phyloP scores from a whole-genome alignment of 92 coral and sea anemone genomes.

The Phenganax subtilis region DNA sequence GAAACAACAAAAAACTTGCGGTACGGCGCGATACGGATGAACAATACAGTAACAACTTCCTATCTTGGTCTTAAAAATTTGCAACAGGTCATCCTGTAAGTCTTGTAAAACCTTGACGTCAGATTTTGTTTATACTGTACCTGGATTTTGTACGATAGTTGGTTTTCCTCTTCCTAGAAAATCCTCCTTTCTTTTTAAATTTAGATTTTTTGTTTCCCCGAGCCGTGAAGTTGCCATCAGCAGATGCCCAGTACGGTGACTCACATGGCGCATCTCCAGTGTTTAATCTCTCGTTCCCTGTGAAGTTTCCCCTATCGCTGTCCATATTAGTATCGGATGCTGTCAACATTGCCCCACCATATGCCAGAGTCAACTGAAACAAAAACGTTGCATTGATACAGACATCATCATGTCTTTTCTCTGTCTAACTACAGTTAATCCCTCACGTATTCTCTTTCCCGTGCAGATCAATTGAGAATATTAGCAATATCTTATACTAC shows the following conservation, averaged over 20 bases:
- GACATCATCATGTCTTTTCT: no score
- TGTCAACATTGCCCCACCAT: conserved; percentile 15
- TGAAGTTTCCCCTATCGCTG: neutral
- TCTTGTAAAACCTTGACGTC: neutral
- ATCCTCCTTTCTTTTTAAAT: conserved; percentile 4
- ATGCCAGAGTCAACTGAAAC: conserved; percentile 25
- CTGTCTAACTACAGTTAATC: neutral
- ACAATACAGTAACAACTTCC: no score
- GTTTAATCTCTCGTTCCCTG: neutral
- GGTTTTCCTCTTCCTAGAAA: neutral
- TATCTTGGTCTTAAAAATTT: no score
- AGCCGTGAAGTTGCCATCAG: conserved; percentile 5
- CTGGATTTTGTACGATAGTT: conserved; percentile 2
- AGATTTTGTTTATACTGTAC: neutral
- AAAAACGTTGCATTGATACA: neutral
- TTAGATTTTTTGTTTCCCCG: conserved; percentile 6
- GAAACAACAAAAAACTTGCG: no score
- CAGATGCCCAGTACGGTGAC: conserved; percentile 28
- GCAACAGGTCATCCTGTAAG: no score
- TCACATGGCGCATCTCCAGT: conserved; percentile 6
- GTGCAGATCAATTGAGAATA: no score
- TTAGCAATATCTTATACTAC: no score
- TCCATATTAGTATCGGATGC: neutral
- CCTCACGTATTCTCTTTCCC: no score
- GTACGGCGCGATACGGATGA: no score